Evolutionary conservation across 2,797 vertebrate species (phyloP), one percentile per base, ranked within the genome.

Genomic region (Austrolebias charrua): DNA sequence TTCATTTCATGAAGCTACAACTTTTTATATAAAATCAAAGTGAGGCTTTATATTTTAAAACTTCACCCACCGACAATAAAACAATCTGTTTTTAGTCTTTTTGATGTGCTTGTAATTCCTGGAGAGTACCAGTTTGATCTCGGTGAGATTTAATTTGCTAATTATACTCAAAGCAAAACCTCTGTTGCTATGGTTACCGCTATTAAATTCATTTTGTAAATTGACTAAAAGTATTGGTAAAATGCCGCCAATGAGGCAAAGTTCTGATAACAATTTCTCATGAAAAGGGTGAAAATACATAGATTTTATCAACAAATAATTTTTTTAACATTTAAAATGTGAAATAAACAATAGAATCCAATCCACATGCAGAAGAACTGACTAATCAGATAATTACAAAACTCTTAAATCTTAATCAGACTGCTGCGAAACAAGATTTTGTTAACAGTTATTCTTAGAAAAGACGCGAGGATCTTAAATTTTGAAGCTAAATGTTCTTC

Each of bases 171-270:
- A 38, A 59, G 35, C n/a, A 12, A 35, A 54, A 20, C 1, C 33
- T 19, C 2, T 35, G 45, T 48, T 58, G 31, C 35, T 4, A 51
- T 46, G 55, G 66, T 52, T 56, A 64, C 60, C 12, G 52, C 49
- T n/a, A 44, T 44, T 51, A 35, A 58, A 24, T 24, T 24, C 24
- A 24, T 24, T 24, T 24, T 24, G 24, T 24, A 24, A 24, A 24
- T 3, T 24, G 24, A 24, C 24, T 24, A 24, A 24, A 48, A n/a
- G 42, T 10, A 15, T 43, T 29, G 47, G 61, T 55, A 19, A 48
- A 19, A 31, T 43, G 44, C 16, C 28, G 47, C 43, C 33, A 20
- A 4, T 6, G 38, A 10, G 38, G 16, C 16, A 8, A 16, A 46
- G n/a, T 18, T 46, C 6, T 33, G 31, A 24, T 24, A 24, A n/a